phyloP scores from a whole-genome alignment of 2,888 invertebrate genomes.

The Tenthredo amoena region DNA sequence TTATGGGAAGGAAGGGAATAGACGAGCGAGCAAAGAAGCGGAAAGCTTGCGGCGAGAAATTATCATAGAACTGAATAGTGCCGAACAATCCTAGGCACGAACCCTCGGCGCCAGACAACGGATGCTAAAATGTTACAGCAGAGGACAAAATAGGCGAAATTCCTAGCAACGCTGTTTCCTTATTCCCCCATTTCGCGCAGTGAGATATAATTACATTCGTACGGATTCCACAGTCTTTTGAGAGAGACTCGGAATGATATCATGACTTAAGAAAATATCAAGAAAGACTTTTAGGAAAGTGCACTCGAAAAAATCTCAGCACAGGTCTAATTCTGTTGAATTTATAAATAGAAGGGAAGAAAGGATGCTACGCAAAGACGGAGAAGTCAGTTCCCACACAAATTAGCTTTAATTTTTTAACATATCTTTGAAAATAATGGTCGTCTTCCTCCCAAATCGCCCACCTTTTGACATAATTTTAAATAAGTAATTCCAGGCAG shows the following conservation, averaged over 20 bases:
- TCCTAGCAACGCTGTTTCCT: neutral
- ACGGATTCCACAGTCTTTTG: neutral
- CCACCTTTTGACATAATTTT: neutral
- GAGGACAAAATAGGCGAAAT: neutral
- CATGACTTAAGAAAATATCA: neutral
- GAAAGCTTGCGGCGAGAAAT: neutral
- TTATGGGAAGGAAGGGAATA: neutral
- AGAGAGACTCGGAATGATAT: neutral
- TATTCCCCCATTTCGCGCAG: neutral
- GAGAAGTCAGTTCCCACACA: neutral
- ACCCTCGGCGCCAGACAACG: neutral
- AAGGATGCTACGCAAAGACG: neutral
- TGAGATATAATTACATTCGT: neutral
- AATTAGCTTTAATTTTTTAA: constrained; percentile 3
- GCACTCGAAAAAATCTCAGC: neutral
- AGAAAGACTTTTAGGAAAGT: neutral
- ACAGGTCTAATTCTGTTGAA: neutral
- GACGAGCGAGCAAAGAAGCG: neutral
- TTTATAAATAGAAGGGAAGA: neutral
- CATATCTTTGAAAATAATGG: neutral
- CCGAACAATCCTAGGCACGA: neutral
- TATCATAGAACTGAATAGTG: neutral
- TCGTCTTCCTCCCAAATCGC: neutral
- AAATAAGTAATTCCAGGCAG: neutral
- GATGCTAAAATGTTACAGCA: neutral